Evolutionary conservation across 2,888 invertebrate genomes (phyloP), one percentile per base, ranked within the genome.

Genomic region (Perizoma flavofasciatum): DNA sequence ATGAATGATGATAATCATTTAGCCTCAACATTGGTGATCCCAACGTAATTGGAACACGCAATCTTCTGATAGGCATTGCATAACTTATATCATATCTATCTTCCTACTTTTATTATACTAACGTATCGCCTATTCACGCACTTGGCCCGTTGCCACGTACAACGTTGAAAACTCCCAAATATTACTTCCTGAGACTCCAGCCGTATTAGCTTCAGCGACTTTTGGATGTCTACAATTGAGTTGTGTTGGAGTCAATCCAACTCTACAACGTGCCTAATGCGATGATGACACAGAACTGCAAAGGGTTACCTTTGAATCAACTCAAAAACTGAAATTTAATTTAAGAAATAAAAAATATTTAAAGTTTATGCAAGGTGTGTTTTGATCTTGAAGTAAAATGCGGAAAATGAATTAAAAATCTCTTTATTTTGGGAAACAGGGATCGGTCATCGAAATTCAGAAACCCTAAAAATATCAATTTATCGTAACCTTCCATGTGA

Each of bases 101-200:
- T 8, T 40, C 48, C 59, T 54, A 53, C 53, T 40, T 45, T 47
- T 47, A 56, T 40, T 47, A 47, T 48, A 22, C 47, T 32, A 37
- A 63, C 49, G 49, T 58, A 58, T 60, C 63, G 68, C 59, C 59
- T 69, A 70, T 73, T 69, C 74, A 72, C 71, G 65, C 62, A 71
- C 60, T 78, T 87, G 86, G 86, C 79, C 65, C 57, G 60, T 37
- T 75, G 85, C 88, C 86, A 85, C 75, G 75, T 78, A 78, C 78
- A 80, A 79, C 80, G 75, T 65, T 73, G 69, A 76, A 72, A 77
- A 78, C 71, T 81, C 71, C 72, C 73, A 72, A 78, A 81, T 80
- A 82, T 83, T 81, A 78, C 81, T 83, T 84, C 81, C 83, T 68
- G 74, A 66, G 67, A 68, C 63, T 66, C 64, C 68, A 59, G 59